phyloP scores from a whole-genome alignment of 2,113 vertebrate species.

The Haemorhous mexicanus region DNA sequence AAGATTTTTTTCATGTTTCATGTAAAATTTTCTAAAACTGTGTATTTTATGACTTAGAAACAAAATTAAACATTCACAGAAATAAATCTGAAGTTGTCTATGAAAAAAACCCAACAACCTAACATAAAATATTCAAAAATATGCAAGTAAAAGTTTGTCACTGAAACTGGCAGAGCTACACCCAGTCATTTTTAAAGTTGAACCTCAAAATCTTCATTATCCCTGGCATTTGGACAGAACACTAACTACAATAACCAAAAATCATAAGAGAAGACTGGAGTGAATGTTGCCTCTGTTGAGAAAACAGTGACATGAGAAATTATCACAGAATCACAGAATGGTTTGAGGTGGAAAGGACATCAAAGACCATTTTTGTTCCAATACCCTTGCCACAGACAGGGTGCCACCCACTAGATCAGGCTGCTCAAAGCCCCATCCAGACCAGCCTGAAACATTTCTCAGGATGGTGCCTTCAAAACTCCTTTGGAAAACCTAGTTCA shows the following conservation, averaged over 20 bases:
- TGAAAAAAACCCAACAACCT: neutral
- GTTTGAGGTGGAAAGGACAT: neutral
- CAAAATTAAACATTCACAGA: neutral
- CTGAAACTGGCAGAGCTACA: neutral
- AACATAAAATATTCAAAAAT: neutral
- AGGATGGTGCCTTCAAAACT: neutral
- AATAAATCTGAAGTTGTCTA: neutral
- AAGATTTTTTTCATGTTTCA: neutral
- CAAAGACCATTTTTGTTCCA: neutral
- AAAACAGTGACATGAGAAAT: neutral
- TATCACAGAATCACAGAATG: neutral
- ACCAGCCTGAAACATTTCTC: neutral
- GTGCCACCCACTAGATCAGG: neutral
- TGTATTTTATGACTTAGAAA: neutral
- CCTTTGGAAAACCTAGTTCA: neutral
- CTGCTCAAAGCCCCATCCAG: neutral
- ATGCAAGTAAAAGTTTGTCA: neutral
- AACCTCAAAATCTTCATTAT: neutral
- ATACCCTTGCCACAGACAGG: accelerated
- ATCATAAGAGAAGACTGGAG: neutral
- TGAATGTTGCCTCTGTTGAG: neutral
- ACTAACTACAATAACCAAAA: neutral
- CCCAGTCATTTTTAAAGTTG: neutral
- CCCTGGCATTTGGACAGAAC: neutral
- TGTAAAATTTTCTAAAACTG: neutral